A percentile compares a stretch with the other conserved stretches of the same genome.
These are phyloP conservation scores for Petrophora chlorosata DNA, from an alignment of 2,888 invertebrate species.

Conservation along the genomic window DNA sequence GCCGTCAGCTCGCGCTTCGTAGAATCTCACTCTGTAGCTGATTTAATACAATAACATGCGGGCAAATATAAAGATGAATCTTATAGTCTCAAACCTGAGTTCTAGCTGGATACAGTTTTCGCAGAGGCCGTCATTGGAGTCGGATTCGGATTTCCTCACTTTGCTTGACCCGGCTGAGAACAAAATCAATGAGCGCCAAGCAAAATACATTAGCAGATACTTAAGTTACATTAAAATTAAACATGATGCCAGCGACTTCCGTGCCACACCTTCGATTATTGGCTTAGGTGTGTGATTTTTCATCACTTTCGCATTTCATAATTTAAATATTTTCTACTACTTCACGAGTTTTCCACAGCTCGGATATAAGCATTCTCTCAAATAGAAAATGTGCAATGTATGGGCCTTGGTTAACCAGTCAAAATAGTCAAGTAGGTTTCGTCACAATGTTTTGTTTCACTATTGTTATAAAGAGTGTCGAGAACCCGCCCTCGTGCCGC, in stretches of 20 bases:
- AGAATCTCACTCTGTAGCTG: background rate
- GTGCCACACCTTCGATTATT: constrained; percentile 17
- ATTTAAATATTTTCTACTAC: background rate
- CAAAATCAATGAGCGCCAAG: constrained; percentile 75
- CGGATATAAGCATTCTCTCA: no score
- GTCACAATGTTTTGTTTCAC: background rate
- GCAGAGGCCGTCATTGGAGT: constrained; percentile 52
- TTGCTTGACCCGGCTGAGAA: constrained; percentile 74
- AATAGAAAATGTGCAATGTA: no score
- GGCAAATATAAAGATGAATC: constrained; percentile 35
- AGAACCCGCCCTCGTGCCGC: no score
- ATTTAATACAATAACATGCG: constrained; percentile 23
- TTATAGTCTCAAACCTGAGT: constrained; percentile 60
- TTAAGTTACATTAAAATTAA: constrained; percentile 25
- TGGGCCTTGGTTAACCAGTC: no score
- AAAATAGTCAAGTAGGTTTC: no score
- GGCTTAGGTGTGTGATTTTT: background rate
- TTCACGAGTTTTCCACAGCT: no score
- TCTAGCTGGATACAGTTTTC: constrained; percentile 61
- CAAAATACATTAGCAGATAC: constrained; percentile 57
- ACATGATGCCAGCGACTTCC: constrained; percentile 29
- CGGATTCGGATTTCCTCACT: constrained; percentile 56
- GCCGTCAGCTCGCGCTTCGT: background rate
- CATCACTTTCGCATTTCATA: constrained; percentile 6
- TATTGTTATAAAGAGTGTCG: no score